Evolutionary conservation across 2,113 vertebrate species (phyloP).

Genomic region (Aplodontia rufa): DNA sequence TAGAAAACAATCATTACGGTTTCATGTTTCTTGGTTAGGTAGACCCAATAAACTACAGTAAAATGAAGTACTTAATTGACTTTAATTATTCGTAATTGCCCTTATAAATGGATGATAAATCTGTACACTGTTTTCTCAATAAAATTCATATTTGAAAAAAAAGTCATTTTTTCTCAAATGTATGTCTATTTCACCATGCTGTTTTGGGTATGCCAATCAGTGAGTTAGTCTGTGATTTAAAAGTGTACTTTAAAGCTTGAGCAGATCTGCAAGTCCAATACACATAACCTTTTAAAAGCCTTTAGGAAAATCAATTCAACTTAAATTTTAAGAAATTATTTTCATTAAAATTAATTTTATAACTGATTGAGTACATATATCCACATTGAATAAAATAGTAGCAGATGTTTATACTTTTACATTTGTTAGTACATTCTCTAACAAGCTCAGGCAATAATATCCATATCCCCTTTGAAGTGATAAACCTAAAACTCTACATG

Average conservation of each 20-base stretch:
- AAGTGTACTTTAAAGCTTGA: not conserved
- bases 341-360: not conserved
- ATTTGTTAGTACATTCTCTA: not conserved
- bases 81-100: not conserved
- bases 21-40: slow-evolving; percentile 14
- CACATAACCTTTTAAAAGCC: not conserved
- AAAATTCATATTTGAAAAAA: not conserved
- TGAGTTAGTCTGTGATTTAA: not conserved
- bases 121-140: not conserved
- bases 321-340: not conserved
- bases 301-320: not conserved
- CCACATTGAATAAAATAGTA: not conserved
- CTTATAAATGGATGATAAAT: not conserved
- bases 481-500: too few species aligned
- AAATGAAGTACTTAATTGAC: not conserved
- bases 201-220: not conserved
- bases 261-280: not conserved
- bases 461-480: too few species aligned
- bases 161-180: not conserved
- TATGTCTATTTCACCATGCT: not conserved
- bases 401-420: not conserved
- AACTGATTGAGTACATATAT: not conserved
- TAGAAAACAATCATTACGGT: not conserved
- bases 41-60: not conserved
- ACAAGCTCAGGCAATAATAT: too few species aligned